phyloP scores from a whole-genome alignment of 2,797 vertebrate species.

The Clarias platycephalus region DNA sequence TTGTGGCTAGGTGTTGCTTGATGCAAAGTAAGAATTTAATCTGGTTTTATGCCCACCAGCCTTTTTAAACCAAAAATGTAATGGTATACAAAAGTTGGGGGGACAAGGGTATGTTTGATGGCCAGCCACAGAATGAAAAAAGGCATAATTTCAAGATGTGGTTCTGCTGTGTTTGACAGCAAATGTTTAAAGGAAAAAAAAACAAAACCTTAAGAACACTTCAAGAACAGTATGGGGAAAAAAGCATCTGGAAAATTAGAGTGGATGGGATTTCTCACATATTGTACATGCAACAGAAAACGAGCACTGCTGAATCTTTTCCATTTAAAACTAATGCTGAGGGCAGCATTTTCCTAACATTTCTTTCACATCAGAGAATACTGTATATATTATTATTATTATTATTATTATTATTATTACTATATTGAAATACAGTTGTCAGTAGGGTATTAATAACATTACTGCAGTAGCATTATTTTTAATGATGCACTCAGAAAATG shows the following conservation, averaged over 20 bases:
- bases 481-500: constrained; percentile 28
- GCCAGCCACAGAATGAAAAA: constrained; percentile 69
- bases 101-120: constrained; percentile 71
- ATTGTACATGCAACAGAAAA: constrained; percentile 54
- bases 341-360: constrained; percentile 52
- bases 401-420: constrained; percentile 40
- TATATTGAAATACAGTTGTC: constrained; percentile 51
- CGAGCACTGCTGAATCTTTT: constrained; percentile 47
- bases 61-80: constrained; percentile 65
- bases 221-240: constrained; percentile 48
- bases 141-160: constrained; percentile 75
- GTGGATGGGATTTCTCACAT: constrained; percentile 54
- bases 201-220: constrained; percentile 8
- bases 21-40: constrained; percentile 64
- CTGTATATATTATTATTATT: constrained; percentile 57
- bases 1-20: constrained; percentile 68
- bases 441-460: constrained; percentile 41
- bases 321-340: constrained; percentile 45
- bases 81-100: constrained; percentile 65
- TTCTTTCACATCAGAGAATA: constrained; percentile 52
- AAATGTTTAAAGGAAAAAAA: constrained; percentile 55
- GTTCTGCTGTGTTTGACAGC: constrained; percentile 60
- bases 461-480: constrained; percentile 41
- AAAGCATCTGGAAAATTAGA: constrained; percentile 61
- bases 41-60: constrained; percentile 69